Evolutionary conservation across 1,140 invertebrate genomes (phyloP), one percentile per base, ranked within the genome.

Genomic region (Pseudomyrmex concolor): DNA sequence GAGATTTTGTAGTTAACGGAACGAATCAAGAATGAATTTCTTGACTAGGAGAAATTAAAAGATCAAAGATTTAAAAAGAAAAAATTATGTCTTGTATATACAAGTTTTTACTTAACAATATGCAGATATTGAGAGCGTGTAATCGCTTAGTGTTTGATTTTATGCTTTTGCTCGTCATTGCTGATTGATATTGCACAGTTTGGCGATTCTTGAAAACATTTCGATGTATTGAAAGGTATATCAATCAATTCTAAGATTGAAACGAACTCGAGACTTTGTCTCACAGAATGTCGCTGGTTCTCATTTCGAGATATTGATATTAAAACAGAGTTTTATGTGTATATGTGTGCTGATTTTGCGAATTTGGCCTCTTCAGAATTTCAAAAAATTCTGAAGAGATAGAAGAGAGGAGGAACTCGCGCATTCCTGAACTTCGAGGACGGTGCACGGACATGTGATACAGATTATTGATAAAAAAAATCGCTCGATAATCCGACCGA

Each of bases 381-480:
- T 13, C 2, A 3, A 59, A 34, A 34, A 17, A 25, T 48, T 17
- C 43, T 13, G 12, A 1, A 70, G 19, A 13, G 54, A 8, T 25
- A 48, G 12, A 1, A 78, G 19, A 13, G 54, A 8, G 45, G 25
- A 78, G 17, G 13, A 19, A 15, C 70, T 70, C 3, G 19, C 70
- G 54, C 64, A 50, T 34, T 34, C 34, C 34, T 80, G 55, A 70
- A 60, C 54, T 50, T 80, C 66, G 66, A 59, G 76, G 76, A 80
- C 66, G 76, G 76, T 80, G 76, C 22, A 70, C 64, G 64, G 55
- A 66, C 71, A 80, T 80, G 76, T 71, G 76, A 80, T 80, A 80
- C 76, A 66, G 22, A 71, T 60, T 80, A 60, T 59, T 34, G 34
- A 34, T 34, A 34, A 17, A 51, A n/a, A 19, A 60, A 60, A 17